Evolutionary conservation across 2,888 invertebrate genomes (phyloP).

Genomic region (Cantharis flavilabris): DNA sequence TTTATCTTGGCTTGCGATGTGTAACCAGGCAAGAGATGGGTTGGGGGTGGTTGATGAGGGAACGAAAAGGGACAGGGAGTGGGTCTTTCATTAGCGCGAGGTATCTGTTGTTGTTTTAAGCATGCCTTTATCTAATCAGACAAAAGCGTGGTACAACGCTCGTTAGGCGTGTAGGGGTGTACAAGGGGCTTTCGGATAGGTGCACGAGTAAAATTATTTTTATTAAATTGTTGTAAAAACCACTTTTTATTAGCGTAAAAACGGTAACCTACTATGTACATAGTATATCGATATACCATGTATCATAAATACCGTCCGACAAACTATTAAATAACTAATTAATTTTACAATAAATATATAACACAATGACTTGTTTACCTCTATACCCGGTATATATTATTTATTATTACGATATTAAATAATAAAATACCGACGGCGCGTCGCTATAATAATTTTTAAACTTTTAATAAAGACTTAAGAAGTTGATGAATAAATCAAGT

Average conservation of each 20-base stretch:
- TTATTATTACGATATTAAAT: not conserved
- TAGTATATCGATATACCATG: too few relatives aligned
- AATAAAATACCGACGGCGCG: not conserved
- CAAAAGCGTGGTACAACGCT: conserved; percentile 52
- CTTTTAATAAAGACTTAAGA: not conserved
- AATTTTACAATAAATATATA: not conserved
- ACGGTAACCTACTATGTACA: too few relatives aligned
- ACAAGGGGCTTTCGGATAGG: conserved; percentile 32
- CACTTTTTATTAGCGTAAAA: not conserved
- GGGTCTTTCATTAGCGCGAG: conserved; percentile 56
- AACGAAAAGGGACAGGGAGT: conserved; percentile 36
- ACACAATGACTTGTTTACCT: not conserved
- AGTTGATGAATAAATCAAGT: not conserved
- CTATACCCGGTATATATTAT: not conserved
- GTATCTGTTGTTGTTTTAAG: conserved; percentile 59
- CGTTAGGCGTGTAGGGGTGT: conserved; percentile 42
- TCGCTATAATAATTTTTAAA: not conserved
- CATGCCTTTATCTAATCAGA: conserved; percentile 59
- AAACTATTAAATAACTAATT: not conserved
- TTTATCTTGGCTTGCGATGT: conserved; percentile 45
- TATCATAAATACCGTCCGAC: too few relatives aligned
- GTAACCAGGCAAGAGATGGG: conserved; percentile 50
- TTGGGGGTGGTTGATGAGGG: conserved; percentile 35
- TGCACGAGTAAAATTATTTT: conserved; percentile 22
- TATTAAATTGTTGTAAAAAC: not conserved